phyloP scores from a whole-genome alignment of 1,140 invertebrate genomes.

The Campoletis sonorensis region DNA sequence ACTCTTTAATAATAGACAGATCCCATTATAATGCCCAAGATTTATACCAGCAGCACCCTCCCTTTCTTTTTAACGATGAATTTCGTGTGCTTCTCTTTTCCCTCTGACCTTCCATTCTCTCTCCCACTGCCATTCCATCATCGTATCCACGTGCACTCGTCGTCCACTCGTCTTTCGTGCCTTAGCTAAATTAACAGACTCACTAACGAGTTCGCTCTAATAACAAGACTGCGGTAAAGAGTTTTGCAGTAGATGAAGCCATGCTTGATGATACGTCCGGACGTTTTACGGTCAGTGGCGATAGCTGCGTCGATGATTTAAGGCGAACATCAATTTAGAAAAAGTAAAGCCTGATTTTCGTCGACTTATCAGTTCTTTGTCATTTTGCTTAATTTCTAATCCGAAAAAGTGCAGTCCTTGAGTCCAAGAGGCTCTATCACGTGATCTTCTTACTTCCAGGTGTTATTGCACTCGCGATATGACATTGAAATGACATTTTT shows the following conservation, averaged over 20 bases:
- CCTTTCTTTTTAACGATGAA: constrained; percentile 77
- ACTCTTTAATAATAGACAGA: constrained; percentile 78
- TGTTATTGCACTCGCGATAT: too few relatives aligned
- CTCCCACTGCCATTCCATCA: constrained; percentile 8
- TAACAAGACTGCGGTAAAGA: constrained; percentile 17
- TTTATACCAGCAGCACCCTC: constrained; percentile 73
- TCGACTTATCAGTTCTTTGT: too few relatives aligned
- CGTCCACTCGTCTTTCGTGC: constrained; percentile 46
- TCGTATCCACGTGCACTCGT: constrained; percentile 46
- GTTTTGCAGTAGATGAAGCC: background rate
- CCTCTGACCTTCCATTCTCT: constrained; percentile 48
- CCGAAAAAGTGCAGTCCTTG: too few relatives aligned
- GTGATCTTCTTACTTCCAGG: too few relatives aligned
- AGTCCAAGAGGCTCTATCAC: too few relatives aligned
- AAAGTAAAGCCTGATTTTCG: background rate
- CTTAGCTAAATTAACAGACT: constrained; percentile 7
- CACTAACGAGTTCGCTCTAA: constrained; percentile 18
- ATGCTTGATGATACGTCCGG: background rate
- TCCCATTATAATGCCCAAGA: constrained; percentile 77
- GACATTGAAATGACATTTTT: too few relatives aligned
- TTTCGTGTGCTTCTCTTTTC: constrained; percentile 67
- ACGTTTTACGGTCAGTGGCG: background rate
- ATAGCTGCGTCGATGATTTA: background rate
- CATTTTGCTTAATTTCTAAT: too few relatives aligned
- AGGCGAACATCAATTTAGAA: background rate